Conservation (phyloP, 1,140 invertebrate species). For the Trichonephila clavipes region DNA sequence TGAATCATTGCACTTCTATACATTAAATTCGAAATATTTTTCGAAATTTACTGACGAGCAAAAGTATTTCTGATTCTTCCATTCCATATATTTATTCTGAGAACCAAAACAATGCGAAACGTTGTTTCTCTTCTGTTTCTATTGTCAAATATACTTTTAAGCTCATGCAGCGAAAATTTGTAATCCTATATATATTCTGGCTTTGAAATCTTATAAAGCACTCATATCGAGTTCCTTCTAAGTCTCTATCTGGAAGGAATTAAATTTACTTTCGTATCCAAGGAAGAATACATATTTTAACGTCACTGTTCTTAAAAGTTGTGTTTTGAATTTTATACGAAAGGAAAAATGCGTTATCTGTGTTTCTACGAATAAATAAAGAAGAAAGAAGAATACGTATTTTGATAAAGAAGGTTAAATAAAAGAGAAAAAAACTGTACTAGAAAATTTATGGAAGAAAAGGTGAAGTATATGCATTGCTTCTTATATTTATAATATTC, state of each 20-base stretch:
- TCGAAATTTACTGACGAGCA: neutral
- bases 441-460: neutral
- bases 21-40: neutral
- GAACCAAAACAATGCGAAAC: neutral
- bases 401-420: neutral
- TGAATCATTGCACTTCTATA: neutral
- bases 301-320: neutral
- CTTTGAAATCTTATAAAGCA: neutral
- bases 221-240: neutral
- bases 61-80: neutral
- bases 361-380: neutral
- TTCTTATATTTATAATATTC: neutral
- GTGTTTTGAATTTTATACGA: constrained; percentile 5
- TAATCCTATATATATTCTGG: constrained; percentile 13
- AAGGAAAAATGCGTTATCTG: neutral
- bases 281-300: constrained; percentile 8
- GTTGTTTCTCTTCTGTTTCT: neutral
- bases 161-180: neutral
- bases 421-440: neutral
- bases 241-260: neutral
- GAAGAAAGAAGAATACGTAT: neutral
- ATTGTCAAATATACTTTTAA: neutral
- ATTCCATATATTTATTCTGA: neutral
- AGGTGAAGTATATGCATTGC: neutral
- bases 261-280: neutral